Evolutionary conservation across 2,113 vertebrate species (phyloP).

Genomic region (Thomomys bottae): DNA sequence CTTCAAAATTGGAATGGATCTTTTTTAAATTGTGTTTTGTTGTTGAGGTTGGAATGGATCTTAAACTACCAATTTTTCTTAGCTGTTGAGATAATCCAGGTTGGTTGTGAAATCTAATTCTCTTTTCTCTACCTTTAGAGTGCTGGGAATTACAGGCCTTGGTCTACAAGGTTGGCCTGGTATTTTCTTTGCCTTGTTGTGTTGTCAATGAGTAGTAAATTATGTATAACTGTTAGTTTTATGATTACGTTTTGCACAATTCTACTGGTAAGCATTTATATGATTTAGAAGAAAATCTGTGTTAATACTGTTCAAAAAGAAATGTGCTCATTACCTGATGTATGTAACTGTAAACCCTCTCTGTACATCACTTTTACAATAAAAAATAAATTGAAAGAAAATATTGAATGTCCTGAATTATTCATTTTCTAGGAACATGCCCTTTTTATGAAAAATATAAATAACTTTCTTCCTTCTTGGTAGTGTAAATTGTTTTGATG

Average conservation of each 20-base stretch:
- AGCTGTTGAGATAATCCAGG: too few species aligned
- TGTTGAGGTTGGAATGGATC: slow-evolving; percentile 1
- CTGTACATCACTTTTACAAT: too few species aligned
- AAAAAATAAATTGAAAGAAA: too few species aligned
- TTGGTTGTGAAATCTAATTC: not conserved
- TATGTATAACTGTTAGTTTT: not conserved
- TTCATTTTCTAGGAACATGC: not conserved
- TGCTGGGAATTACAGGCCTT: too few species aligned
- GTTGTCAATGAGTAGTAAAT: not conserved
- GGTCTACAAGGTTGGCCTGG: not conserved
- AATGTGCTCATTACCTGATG: too few species aligned
- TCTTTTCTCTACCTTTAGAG: not conserved
- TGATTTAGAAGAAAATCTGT: not conserved
- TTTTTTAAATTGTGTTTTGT: too few species aligned
- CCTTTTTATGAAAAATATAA: slow-evolving; percentile 34
- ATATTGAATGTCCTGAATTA: not conserved
- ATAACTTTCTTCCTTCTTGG: slow-evolving; percentile 12
- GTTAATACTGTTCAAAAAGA: not conserved
- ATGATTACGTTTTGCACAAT: slow-evolving; percentile 17
- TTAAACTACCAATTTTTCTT: not conserved
- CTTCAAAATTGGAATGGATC: too few species aligned
- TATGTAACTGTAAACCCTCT: too few species aligned
- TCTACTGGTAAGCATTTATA: not conserved
- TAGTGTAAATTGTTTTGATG: slow-evolving; percentile 26
- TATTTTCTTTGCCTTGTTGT: not conserved